These are phyloP conservation scores for Pseudomyrmex cubaensis DNA, from an alignment of 1,140 invertebrate species.

Conservation along the genomic window DNA sequence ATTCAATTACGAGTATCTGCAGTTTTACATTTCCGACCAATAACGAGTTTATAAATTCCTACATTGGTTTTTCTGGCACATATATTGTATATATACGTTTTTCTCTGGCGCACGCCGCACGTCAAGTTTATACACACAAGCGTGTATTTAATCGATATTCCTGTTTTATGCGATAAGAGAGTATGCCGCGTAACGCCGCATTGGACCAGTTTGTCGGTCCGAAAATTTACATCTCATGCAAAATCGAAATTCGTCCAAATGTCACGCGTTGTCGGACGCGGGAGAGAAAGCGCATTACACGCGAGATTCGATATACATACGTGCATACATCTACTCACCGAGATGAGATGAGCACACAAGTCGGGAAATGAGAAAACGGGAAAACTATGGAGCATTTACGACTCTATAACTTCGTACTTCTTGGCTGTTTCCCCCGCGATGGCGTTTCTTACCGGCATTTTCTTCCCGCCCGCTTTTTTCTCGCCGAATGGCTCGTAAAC, in stretches of 20 bases:
- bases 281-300: constrained; percentile 21
- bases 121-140: background rate
- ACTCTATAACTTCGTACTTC: constrained; percentile 43
- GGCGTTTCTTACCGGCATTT: constrained; percentile 1
- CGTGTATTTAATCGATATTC: constrained; percentile 54
- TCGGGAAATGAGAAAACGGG: background rate
- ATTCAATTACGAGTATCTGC: constrained; percentile 28
- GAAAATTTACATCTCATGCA: constrained; percentile 56
- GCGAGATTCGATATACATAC: background rate
- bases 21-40: constrained; percentile 52
- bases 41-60: constrained; percentile 54
- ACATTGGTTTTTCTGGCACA: constrained; percentile 31
- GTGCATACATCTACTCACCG: too few species aligned
- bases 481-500: background rate
- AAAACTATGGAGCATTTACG: background rate
- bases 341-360: too few species aligned
- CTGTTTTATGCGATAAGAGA: constrained; percentile 40
- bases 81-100: too few species aligned
- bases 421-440: background rate
- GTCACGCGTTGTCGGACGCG: background rate
- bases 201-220: constrained; percentile 25
- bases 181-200: constrained; percentile 1
- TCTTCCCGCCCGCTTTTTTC: background rate
- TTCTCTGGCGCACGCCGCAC: too few species aligned
- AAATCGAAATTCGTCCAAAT: constrained; percentile 41